Conservation (phyloP, 2,888 invertebrate species). For the Timema cristinae region DNA sequence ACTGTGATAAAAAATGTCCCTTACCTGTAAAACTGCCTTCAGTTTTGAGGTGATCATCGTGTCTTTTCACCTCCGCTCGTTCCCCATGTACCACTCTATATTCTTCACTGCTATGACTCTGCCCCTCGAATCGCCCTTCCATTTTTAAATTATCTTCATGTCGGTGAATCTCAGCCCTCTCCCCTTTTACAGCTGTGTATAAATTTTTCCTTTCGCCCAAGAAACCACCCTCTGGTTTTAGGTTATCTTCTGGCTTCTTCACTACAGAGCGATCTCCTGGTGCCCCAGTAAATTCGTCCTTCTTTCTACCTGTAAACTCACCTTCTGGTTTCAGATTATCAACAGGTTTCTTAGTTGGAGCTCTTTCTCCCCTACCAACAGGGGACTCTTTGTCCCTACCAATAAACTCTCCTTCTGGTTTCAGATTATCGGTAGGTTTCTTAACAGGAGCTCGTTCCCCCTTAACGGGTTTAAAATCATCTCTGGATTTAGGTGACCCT, state of each 20-base stretch:
- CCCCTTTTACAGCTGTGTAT: conserved; percentile 34
- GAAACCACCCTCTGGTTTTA: conserved; percentile 35
- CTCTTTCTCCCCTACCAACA: conserved; percentile 34
- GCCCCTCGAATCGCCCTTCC: conserved; percentile 62
- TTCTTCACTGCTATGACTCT: conserved; percentile 48
- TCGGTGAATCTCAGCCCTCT: conserved; percentile 51
- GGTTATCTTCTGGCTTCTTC: conserved; percentile 36
- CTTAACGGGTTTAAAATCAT: conserved; percentile 33
- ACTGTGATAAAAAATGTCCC: background rate
- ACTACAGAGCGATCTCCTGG: conserved; percentile 47
- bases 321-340: conserved; percentile 38
- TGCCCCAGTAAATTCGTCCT: conserved; percentile 40
- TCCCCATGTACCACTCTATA: conserved; percentile 40
- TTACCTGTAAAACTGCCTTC: conserved; percentile 38
- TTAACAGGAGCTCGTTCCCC: conserved; percentile 35
- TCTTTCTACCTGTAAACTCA: conserved; percentile 37
- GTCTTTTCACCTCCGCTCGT: conserved; percentile 54
- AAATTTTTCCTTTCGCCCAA: conserved; percentile 38
- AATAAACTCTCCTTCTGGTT: conserved; percentile 34
- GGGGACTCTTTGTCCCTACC: conserved; percentile 34
- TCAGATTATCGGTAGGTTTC: conserved; percentile 38
- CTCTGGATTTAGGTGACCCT: conserved; percentile 33
- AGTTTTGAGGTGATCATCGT: conserved; percentile 55
- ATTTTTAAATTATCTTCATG: conserved; percentile 62
- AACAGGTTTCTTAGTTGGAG: conserved; percentile 27